Evolutionary conservation across 2,797 vertebrate species (phyloP).

Genomic region (Phoxinus dragarum): DNA sequence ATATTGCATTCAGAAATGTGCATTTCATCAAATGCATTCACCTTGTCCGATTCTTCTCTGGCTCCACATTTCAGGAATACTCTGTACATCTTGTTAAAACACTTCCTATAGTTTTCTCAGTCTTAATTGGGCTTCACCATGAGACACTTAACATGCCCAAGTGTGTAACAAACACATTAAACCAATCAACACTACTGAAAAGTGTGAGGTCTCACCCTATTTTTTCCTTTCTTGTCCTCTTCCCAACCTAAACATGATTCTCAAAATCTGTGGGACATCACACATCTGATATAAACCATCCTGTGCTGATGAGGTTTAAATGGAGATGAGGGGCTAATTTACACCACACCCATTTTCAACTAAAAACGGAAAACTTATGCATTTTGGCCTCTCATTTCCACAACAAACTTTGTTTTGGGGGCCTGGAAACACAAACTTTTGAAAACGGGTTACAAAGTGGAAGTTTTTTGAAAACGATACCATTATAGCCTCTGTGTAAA

Average conservation of each 20-base stretch:
- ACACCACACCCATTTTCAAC: background rate
- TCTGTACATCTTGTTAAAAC: background rate
- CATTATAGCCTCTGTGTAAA: background rate
- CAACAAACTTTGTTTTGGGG: background rate
- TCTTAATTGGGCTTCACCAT: conserved; percentile 1
- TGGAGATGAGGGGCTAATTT: background rate
- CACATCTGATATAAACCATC: background rate
- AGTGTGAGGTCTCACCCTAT: background rate
- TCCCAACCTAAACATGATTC: background rate
- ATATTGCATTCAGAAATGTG: background rate
- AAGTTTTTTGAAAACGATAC: background rate
- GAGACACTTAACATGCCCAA: conserved; percentile 1
- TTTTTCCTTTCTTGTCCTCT: background rate
- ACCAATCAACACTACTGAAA: conserved; percentile 34
- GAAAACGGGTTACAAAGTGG: background rate
- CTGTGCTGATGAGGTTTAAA: background rate
- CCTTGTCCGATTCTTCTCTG: background rate
- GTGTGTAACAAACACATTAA: conserved; percentile 31
- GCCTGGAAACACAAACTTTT: background rate
- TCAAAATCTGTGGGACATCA: background rate
- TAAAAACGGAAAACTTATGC: background rate
- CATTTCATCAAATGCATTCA: background rate
- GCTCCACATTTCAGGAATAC: conserved; percentile 7
- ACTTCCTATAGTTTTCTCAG: background rate
- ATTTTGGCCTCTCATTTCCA: background rate